Percentiles rank a stretch among this genome's conserved stretches.
phyloP scores from a whole-genome alignment of 2,888 invertebrate species.

The Germaria angustata region DNA sequence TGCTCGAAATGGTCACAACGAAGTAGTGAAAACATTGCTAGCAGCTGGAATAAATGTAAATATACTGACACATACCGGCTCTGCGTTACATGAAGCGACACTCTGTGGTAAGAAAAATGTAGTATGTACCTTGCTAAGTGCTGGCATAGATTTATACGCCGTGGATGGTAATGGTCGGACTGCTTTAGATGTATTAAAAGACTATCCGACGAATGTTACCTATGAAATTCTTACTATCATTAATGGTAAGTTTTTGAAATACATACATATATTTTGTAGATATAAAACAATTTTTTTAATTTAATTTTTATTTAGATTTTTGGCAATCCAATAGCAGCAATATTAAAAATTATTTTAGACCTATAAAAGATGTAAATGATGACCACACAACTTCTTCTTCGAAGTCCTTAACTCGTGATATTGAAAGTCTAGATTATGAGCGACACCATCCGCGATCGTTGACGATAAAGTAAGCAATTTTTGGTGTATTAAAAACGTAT shows the following conservation, averaged over 20 bases:
- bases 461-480: conserved; percentile 58
- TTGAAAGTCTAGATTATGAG: background rate
- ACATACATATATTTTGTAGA: background rate
- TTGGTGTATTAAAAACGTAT: background rate
- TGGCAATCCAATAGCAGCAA: conserved; percentile 58
- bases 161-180: conserved; percentile 90
- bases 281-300: background rate
- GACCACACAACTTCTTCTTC: conserved; percentile 68
- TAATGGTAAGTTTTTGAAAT: conserved; percentile 79
- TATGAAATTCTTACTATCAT: conserved; percentile 91
- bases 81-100: conserved; percentile 95
- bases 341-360: conserved; percentile 54
- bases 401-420: background rate
- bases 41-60: conserved; percentile 94
- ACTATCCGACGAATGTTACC: conserved; percentile 91
- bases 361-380: conserved; percentile 66
- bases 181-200: conserved; percentile 90
- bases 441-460: background rate
- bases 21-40: conserved; percentile 90
- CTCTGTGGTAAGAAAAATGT: conserved; percentile 94
- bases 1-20: conserved; percentile 93
- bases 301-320: conserved; percentile 66
- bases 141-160: conserved; percentile 89
- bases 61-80: conserved; percentile 90
- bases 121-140: conserved; percentile 88